phyloP scores from a whole-genome alignment of 2,888 invertebrate genomes.

The Dichetophora obliterata region DNA sequence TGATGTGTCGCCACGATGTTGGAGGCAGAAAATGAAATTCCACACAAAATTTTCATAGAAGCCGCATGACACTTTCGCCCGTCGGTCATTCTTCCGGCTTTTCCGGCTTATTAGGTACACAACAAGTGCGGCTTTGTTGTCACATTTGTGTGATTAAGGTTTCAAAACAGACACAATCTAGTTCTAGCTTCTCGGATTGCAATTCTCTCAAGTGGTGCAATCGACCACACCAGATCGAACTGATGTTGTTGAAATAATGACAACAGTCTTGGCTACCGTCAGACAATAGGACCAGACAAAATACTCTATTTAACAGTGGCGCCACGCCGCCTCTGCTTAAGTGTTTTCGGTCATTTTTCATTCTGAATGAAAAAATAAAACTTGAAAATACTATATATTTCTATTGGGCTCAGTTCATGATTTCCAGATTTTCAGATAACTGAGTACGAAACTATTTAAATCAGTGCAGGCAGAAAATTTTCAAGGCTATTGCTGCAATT shows the following conservation, averaged over 20 bases:
- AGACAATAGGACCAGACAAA: neutral
- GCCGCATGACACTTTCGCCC: neutral
- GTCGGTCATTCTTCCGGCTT: slow-evolving; percentile 15
- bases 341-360: too few relatives aligned
- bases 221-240: neutral
- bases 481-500: too few relatives aligned
- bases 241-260: neutral
- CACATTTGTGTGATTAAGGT: neutral
- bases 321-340: slow-evolving; percentile 7
- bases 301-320: neutral
- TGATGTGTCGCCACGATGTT: neutral
- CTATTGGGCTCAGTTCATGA: too few relatives aligned
- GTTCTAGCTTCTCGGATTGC: neutral
- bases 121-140: neutral
- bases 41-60: neutral
- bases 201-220: slow-evolving; percentile 9
- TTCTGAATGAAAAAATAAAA: too few relatives aligned
- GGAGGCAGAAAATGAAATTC: too few relatives aligned
- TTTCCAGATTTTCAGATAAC: too few relatives aligned
- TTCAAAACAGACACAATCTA: neutral
- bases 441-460: too few relatives aligned
- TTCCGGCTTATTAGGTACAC: neutral
- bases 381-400: too few relatives aligned
- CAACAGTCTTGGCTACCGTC: neutral
- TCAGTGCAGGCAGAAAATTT: too few relatives aligned